These are phyloP conservation scores for Sphinx pinastri DNA, from an alignment of 2,888 invertebrate genomes.

Conservation along the genomic window DNA sequence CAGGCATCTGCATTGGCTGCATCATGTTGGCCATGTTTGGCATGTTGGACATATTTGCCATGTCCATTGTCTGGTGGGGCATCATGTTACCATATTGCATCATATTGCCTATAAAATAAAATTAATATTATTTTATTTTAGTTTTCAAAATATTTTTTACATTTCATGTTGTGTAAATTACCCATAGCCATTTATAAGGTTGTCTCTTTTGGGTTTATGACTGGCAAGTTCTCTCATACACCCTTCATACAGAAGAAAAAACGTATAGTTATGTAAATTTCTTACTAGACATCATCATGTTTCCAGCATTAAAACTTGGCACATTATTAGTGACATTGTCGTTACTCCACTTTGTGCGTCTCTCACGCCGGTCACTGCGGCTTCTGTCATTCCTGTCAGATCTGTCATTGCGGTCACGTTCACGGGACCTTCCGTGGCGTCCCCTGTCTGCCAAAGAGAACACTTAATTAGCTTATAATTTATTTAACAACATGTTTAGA, in stretches of 20 bases:
- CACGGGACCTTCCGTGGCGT: slow-evolving; percentile 39
- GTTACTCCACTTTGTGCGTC: slow-evolving; percentile 51
- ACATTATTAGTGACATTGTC: slow-evolving; percentile 31
- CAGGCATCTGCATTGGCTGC: slow-evolving; percentile 65
- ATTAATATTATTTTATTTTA: neutral
- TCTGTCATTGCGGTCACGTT: slow-evolving; percentile 35
- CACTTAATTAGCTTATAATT: neutral
- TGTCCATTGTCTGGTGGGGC: slow-evolving; percentile 50
- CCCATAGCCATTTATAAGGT: no score
- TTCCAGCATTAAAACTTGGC: slow-evolving; percentile 29
- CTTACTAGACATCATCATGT: slow-evolving; percentile 53
- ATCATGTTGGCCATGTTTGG: slow-evolving; percentile 50
- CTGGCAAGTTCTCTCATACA: no score
- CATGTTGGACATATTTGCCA: slow-evolving; percentile 49
- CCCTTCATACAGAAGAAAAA: no score
- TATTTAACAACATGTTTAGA: no score
- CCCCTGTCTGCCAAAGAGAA: slow-evolving; percentile 32
- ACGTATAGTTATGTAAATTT: neutral
- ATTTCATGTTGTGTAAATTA: no score
- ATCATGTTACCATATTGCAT: slow-evolving; percentile 50
- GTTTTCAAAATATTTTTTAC: no score
- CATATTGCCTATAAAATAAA: slow-evolving; percentile 45
- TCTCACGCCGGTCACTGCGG: slow-evolving; percentile 43
- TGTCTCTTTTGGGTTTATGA: no score
- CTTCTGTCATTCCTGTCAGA: slow-evolving; percentile 39